Base-by-base conservation (phyloP, 2,113 vertebrate species). In the Microcebus tavaratra region DNA sequence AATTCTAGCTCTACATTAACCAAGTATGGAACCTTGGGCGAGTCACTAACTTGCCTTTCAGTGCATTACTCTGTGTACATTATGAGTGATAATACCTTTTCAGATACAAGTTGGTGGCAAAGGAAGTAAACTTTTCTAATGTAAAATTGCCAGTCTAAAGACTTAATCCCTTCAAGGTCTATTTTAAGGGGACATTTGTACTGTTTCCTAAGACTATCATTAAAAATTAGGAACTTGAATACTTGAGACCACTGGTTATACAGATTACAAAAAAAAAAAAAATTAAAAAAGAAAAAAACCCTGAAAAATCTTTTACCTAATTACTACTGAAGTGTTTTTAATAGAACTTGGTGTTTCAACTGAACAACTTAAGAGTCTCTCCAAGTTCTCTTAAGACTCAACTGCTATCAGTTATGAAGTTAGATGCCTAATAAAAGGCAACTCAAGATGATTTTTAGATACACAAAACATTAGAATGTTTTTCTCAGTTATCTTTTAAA, bases 181-280 rank as follows among this genome's bases (percentile, higher is more conserved):
- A 73, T 72, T 94, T 87, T 36, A 91, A 88, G 65, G 85, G 14
- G 39, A 72, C 20, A 92, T 14, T 65, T 72, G 48, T 50, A 68
- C 20, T 59, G 55, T 72, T 95, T 95, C 63, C n/a, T 53, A 86
- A 84, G 57, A 68, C 25, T 81, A 76, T 39, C 23, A 29, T 75
- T 68, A 95, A 88, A 93, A 70, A 53, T 39, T 57, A 90, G 75
- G n/a, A 39, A 94, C 14, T 15, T 88, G 10, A 91, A 48, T 90
- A 53, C 21, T 73, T 76, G 18, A 65, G 53, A 90, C 6, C 15
- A 68, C 8, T 80, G 67, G 45, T 88, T 88, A 80, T 36, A 94
- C 7, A 57, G 36, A 70, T 63, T 76, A 81, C 12, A 2, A 57
- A 57, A 57, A 39, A 59, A 68, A 34, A 72, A 42, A 55, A 23